Evolutionary conservation across 1,140 invertebrate species (phyloP), one percentile per base, ranked within the genome.

Genomic region (Pollicipes pollicipes): DNA sequence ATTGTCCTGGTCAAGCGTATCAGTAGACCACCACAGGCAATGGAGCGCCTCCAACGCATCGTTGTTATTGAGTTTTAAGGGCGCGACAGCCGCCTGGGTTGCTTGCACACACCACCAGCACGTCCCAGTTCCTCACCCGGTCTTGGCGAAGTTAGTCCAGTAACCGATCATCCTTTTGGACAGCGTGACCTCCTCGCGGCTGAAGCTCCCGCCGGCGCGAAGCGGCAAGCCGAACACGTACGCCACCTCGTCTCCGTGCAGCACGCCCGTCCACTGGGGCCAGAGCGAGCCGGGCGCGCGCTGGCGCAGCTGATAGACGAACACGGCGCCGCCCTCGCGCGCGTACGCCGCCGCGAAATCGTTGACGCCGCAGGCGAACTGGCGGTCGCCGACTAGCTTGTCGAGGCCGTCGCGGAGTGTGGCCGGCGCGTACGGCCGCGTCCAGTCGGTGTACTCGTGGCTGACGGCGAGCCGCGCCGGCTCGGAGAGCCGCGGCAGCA

Each of bases 351-450:
- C 74, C 0, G 84, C 83, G 72, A 86, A 81, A 76, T 96, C 90
- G 79, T 95, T 94, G 31, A 95, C 90, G 76, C 90, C 88, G 81
- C 95, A 98, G 0, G 93, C 93, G 79, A 97, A 97, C 75, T 95
- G 91, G 78, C 91, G 93, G 80, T 98, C 95, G 6, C 94, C 94
- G 28, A 97, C 90, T 80, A 96, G 91, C 78, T 93, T 92, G 76
- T 95, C 92, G 30, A 95, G 80, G 24, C 88, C 87, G 76, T 93
- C 86, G 66, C 89, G 83, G 79, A 94, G 70, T 84, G 85, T 29
- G 88, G 83, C 0, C 88, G 86, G 81, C 95, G 90, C 71, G 93
- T 87, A 0, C 90, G 89, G 76, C 89, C 87, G 64, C 88, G n/a
- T 79, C 93, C 93, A 96, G 80, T 94, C 86, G 0, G 91, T 93